Conservation (phyloP, 2,888 invertebrate genomes). For the Stenotaenia linearis region DNA sequence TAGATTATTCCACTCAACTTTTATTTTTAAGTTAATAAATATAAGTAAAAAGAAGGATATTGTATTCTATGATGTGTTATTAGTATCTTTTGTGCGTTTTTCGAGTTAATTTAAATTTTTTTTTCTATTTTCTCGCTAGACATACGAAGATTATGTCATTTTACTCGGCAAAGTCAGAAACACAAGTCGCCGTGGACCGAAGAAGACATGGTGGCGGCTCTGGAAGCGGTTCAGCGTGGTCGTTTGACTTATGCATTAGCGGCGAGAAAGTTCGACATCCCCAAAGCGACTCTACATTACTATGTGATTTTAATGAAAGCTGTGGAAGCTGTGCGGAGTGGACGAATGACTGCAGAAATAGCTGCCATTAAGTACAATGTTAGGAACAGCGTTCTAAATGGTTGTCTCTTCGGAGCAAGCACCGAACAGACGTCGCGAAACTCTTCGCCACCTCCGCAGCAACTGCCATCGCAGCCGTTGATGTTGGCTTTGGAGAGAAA, state of each 20-base stretch:
- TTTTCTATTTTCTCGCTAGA: constrained; percentile 30
- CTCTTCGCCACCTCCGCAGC: constrained; percentile 6
- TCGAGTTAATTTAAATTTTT: neutral
- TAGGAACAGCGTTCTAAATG: constrained; percentile 35
- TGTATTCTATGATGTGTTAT: neutral
- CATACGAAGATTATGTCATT: constrained; percentile 36
- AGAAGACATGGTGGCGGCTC: constrained; percentile 40
- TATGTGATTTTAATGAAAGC: constrained; percentile 37
- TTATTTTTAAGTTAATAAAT: neutral
- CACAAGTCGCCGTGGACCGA: constrained; percentile 37
- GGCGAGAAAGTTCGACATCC: constrained; percentile 88
- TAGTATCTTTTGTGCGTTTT: neutral
- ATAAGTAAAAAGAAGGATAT: neutral
- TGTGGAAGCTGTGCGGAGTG: constrained; percentile 36
- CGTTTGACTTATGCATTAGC: constrained; percentile 58
- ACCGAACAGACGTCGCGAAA: neutral
- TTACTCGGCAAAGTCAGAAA: constrained; percentile 36
- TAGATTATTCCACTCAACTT: neutral
- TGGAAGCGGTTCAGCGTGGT: constrained; percentile 45
- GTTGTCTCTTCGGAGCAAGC: constrained; percentile 34
- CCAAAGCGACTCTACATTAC: constrained; percentile 65
- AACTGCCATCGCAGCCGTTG: neutral
- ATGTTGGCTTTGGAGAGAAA: neutral
- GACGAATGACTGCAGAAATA: constrained; percentile 37
- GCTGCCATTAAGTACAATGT: constrained; percentile 37